Conservation (phyloP, 2,113 vertebrate species). For the Nesoenas mayeri region DNA sequence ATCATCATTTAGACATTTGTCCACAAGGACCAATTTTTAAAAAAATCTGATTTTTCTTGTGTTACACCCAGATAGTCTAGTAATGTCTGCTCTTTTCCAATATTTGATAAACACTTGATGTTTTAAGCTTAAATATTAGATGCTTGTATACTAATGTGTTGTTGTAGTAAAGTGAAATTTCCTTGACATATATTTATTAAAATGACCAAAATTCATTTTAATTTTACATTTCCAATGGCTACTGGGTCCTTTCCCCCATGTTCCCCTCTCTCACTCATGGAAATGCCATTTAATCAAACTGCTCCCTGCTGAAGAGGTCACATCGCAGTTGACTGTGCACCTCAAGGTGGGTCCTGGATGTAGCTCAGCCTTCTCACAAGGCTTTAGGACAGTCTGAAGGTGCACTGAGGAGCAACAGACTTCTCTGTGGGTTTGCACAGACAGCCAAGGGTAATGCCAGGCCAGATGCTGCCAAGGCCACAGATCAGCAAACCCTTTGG, state of each 20-base stretch:
- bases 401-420: background rate
- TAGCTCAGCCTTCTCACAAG: background rate
- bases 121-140: conserved; percentile 79
- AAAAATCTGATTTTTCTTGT: conserved; percentile 66
- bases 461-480: background rate
- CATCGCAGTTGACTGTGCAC: background rate
- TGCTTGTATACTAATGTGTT: conserved; percentile 80
- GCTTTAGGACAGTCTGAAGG: background rate
- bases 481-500: background rate
- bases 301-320: background rate
- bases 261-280: background rate
- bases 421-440: background rate
- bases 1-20: conserved; percentile 76
- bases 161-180: conserved; percentile 83
- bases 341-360: background rate
- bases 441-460: background rate
- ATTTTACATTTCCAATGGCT: conserved; percentile 62
- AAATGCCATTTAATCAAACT: background rate
- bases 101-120: conserved; percentile 80
- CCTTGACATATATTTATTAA: conserved; percentile 86
- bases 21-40: conserved; percentile 80
- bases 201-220: conserved; percentile 75
- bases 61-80: conserved; percentile 73
- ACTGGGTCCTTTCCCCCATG: background rate
- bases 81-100: conserved; percentile 77